These are phyloP conservation scores for Eonycteris spelaea DNA, from an alignment of 2,113 vertebrate species.

Conservation along the genomic window DNA sequence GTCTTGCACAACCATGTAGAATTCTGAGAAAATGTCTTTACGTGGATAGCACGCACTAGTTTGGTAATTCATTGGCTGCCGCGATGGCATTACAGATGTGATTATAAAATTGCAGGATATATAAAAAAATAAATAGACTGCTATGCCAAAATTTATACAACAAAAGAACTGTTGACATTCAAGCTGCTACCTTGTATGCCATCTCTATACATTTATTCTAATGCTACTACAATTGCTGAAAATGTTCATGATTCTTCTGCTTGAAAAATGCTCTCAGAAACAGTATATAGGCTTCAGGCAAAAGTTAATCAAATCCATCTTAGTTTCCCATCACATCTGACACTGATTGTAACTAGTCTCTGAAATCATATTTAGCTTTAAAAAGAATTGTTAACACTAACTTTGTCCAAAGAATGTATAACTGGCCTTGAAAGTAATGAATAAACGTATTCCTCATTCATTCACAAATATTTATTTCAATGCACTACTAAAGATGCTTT, in stretches of 20 bases:
- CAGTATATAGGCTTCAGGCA: not conserved
- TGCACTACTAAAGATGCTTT: not conserved
- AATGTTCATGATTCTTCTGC: not conserved
- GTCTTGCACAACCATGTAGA: not conserved
- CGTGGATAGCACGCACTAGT: not conserved
- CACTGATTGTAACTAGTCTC: not conserved
- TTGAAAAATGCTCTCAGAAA: not conserved
- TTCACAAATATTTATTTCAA: not conserved
- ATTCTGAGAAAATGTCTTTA: not conserved
- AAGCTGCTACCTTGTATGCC: not conserved
- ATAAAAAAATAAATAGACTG: not conserved
- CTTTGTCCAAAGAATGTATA: not conserved
- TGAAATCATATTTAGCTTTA: not conserved
- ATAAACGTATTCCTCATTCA: not conserved
- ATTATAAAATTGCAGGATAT: not conserved
- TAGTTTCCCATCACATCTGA: not conserved
- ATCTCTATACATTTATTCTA: not conserved
- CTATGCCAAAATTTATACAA: not conserved
- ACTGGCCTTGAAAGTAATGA: not conserved
- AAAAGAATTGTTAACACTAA: not conserved
- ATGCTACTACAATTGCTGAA: not conserved
- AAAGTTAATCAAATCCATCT: slow-evolving; percentile 14
- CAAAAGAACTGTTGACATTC: not conserved
- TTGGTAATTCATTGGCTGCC: not conserved
- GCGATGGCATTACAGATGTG: not conserved